Base-by-base conservation (phyloP, 2,797 vertebrate species). In the Leptoclinus maculatus region DNA sequence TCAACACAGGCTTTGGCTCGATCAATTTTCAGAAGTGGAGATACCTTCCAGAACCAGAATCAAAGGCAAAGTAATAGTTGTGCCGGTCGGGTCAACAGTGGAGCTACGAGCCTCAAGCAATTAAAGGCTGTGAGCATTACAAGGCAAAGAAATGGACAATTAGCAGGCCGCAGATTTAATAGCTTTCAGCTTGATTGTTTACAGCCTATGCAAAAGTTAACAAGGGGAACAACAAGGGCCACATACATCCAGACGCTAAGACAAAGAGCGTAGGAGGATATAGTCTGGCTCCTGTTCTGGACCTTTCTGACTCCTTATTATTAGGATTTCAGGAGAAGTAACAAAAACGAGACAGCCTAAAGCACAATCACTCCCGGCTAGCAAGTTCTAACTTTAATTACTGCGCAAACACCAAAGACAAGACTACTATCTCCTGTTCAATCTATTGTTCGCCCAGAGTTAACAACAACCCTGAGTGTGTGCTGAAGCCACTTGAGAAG, bases 321-420 rank as follows among this genome's bases (percentile, higher is more conserved):
- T n/a, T n/a, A n/a, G n/a, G n/a, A n/a, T n/a, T n/a, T n/a, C n/a
- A n/a, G n/a, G n/a, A n/a, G n/a, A n/a, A n/a, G n/a, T 63, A 91
- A 89, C n/a, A n/a, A n/a, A n/a, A n/a, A 75, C 76, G 62, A 51
- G 17, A 56, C 25, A 38, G 45, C 19, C 56, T n/a, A 25, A 57
- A 10, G 16, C 71, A 54, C 59, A 57, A n/a, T n/a, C n/a, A 54
- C 63, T 43, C 23, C 2, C 45, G 27, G 71, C n/a, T n/a, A n/a
- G 73, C 62, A 54, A 54, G 57, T 56, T 66, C 76, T n/a, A n/a
- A n/a, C n/a, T n/a, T n/a, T 84, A 90, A 90, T 87, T 86, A 88
- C 71, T 70, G 72, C 73, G 74, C 76, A n/a, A 82, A 78, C 80
- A 85, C 11, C 78, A 59, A 85, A 87, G 74, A 89, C 66, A 69